Evolutionary conservation across 1,140 invertebrate genomes (phyloP).

Genomic region (Acromyrmex charruanus): DNA sequence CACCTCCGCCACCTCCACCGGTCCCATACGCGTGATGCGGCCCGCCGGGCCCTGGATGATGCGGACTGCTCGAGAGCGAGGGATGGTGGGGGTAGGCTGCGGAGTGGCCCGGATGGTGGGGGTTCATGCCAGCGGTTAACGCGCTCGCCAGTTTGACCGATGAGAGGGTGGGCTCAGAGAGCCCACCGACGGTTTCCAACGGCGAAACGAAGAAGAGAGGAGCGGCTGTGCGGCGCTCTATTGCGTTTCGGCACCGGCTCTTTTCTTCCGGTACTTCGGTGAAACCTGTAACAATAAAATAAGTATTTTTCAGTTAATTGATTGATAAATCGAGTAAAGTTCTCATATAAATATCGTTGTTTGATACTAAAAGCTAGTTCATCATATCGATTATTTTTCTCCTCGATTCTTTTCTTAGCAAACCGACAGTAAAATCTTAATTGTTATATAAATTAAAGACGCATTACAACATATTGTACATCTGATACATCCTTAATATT

Average conservation of each 20-base stretch:
- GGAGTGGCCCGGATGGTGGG: slow-evolving; percentile 84
- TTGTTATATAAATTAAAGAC: background rate
- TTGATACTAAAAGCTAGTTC: background rate
- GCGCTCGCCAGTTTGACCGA: slow-evolving; percentile 86
- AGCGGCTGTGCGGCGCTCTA: slow-evolving; percentile 46
- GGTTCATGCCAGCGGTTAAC: slow-evolving; percentile 87
- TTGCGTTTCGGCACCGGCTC: slow-evolving; percentile 44
- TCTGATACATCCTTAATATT: background rate
- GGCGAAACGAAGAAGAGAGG: slow-evolving; percentile 66
- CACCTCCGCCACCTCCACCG: slow-evolving; percentile 78
- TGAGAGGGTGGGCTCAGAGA: slow-evolving; percentile 84
- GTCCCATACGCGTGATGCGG: slow-evolving; percentile 82
- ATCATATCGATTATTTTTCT: too few relatives aligned
- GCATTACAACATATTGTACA: too few relatives aligned
- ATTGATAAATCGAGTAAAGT: background rate
- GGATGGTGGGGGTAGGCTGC: slow-evolving; percentile 85
- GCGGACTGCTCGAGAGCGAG: slow-evolving; percentile 85
- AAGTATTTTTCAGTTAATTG: background rate
- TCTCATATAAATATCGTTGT: background rate
- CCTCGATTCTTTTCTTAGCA: background rate
- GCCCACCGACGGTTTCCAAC: slow-evolving; percentile 82
- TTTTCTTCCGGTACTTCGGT: slow-evolving; percentile 76
- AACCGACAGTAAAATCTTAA: background rate
- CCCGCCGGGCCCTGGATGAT: slow-evolving; percentile 83
- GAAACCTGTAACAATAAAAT: slow-evolving; percentile 80